These are phyloP conservation scores for Scortum barcoo DNA, from an alignment of 2,113 vertebrate species.

Conservation along the genomic window DNA sequence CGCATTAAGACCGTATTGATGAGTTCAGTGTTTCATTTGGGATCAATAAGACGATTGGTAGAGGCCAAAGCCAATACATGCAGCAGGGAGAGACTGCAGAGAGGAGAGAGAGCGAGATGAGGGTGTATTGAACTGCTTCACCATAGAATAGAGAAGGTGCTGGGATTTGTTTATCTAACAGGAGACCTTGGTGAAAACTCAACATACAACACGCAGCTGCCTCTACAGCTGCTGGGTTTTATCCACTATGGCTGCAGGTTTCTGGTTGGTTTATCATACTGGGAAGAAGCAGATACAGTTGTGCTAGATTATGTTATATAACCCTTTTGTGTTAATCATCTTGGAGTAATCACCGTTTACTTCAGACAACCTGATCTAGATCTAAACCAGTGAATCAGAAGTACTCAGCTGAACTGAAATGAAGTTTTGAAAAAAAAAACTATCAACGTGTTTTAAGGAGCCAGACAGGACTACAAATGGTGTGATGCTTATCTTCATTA, in stretches of 20 bases:
- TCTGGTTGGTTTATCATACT: conserved; percentile 5
- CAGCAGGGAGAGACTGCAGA: conserved; percentile 63
- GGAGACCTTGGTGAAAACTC: conserved; percentile 27
- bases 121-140: conserved; percentile 67
- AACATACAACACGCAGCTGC: neutral
- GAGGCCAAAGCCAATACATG: conserved; percentile 76
- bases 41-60: conserved; percentile 84
- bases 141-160: conserved; percentile 25
- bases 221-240: conserved; percentile 1
- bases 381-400: neutral
- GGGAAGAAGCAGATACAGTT: neutral
- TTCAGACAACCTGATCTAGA: neutral
- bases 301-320: neutral
- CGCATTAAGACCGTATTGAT: conserved; percentile 86
- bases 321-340: neutral
- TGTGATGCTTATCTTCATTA: neutral
- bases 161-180: conserved; percentile 51
- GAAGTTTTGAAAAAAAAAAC: neutral
- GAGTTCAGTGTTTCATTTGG: conserved; percentile 84
- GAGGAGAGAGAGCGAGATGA: conserved; percentile 44
- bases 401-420: neutral
- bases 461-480: neutral
- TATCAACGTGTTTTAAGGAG: neutral
- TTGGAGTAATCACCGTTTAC: neutral
- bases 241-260: neutral